Percentiles rank a stretch among this genome's conserved stretches.
Conservation (phyloP, 2,888 invertebrate species). For the Sarcophaga caerulescens region DNA sequence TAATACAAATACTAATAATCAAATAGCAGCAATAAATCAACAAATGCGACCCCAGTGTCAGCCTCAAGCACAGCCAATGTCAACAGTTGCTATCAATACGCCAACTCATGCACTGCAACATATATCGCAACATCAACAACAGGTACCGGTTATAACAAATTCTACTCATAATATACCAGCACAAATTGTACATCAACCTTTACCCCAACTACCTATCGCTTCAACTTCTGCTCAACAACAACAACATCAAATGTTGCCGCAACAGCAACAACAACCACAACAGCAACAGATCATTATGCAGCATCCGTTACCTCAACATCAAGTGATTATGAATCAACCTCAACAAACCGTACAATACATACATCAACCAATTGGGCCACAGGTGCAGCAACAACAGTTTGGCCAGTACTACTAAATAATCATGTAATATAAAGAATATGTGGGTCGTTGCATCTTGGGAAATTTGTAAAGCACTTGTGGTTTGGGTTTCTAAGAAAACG, state of each 20-base stretch:
- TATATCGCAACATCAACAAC: neutral
- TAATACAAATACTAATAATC: constrained; percentile 54
- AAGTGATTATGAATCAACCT: constrained; percentile 52
- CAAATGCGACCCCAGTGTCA: constrained; percentile 22
- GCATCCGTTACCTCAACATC: constrained; percentile 48
- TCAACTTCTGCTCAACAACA: constrained; percentile 53
- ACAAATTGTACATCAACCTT: constrained; percentile 34
- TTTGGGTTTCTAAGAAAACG: constrained; percentile 47
- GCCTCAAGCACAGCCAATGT: constrained; percentile 32
- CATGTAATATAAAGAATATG: constrained; percentile 11
- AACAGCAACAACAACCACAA: neutral
- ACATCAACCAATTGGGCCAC: constrained; percentile 62
- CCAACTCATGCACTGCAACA: constrained; percentile 27
- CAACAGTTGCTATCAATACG: neutral
- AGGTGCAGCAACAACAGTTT: constrained; percentile 65
- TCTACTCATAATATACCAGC: constrained; percentile 36
- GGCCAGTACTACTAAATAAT: constrained; percentile 61
- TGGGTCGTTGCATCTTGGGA: neutral
- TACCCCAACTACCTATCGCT: constrained; percentile 40
- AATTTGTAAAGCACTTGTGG: constrained; percentile 1
- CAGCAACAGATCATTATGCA: constrained; percentile 45
- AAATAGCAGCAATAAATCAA: constrained; percentile 52
- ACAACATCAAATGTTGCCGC: constrained; percentile 37
- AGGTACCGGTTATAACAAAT: constrained; percentile 23
- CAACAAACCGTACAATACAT: constrained; percentile 62